A percentile compares a stretch with the other conserved stretches of the same genome.
Conservation (phyloP, 2,797 vertebrate species). For the Neoniphon sammara region DNA sequence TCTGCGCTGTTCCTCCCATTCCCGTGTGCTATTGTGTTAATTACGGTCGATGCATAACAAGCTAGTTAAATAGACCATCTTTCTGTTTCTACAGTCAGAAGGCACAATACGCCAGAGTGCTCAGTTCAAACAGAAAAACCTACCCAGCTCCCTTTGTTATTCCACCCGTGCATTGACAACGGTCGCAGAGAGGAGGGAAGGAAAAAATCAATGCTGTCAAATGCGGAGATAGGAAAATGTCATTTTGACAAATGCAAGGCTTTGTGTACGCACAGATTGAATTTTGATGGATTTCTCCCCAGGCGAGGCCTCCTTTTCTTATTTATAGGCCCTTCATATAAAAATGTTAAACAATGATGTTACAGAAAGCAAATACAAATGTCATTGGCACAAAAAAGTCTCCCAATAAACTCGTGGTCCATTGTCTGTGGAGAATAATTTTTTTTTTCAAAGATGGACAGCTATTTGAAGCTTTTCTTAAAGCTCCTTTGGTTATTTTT, state of each 20-base stretch:
- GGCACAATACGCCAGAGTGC: slow-evolving; percentile 73
- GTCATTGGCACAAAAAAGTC: slow-evolving; percentile 73
- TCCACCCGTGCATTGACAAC: slow-evolving; percentile 80
- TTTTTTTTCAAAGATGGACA: slow-evolving; percentile 61
- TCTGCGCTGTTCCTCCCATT: slow-evolving; percentile 66
- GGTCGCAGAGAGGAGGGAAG: slow-evolving; percentile 77
- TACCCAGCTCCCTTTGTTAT: slow-evolving; percentile 81
- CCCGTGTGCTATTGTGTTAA: slow-evolving; percentile 74
- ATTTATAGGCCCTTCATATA: slow-evolving; percentile 80
- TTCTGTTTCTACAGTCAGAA: slow-evolving; percentile 73
- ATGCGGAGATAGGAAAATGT: slow-evolving; percentile 85
- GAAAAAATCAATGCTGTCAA: slow-evolving; percentile 85
- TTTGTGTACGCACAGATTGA: slow-evolving; percentile 86
- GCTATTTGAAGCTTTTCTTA: slow-evolving; percentile 61
- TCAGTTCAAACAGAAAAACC: slow-evolving; percentile 77
- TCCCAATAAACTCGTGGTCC: slow-evolving; percentile 66
- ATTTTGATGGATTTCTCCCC: slow-evolving; percentile 86
- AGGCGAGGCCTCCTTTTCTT: slow-evolving; percentile 78
- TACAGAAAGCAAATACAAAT: slow-evolving; percentile 83
- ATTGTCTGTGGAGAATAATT: slow-evolving; percentile 70
- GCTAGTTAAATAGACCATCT: slow-evolving; percentile 77
- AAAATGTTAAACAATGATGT: slow-evolving; percentile 85
- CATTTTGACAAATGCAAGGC: slow-evolving; percentile 85
- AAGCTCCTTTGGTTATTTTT: slow-evolving; percentile 67
- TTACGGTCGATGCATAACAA: slow-evolving; percentile 80